These are phyloP conservation scores for Xestia ashworthii DNA, from an alignment of 2,888 invertebrate genomes.

Conservation along the genomic window DNA sequence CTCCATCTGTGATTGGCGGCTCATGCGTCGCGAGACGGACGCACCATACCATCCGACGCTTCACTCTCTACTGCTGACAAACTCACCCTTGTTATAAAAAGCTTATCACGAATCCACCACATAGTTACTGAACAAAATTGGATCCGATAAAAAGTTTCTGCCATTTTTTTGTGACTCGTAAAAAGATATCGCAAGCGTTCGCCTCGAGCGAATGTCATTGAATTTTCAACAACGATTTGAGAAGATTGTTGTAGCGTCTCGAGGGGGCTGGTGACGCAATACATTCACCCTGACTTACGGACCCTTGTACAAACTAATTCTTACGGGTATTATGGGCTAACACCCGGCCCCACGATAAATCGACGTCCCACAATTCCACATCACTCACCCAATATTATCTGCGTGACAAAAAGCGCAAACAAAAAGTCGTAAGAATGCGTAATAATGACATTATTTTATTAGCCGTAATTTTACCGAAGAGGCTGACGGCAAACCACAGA, in stretches of 20 bases:
- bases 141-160: constrained; percentile 82
- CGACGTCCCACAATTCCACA: constrained; percentile 11
- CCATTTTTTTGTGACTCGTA: constrained; percentile 81
- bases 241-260: constrained; percentile 75
- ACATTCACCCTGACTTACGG: constrained; percentile 68
- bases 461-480: constrained; percentile 37
- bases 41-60: constrained; percentile 35
- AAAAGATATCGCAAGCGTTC: constrained; percentile 78
- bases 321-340: constrained; percentile 65
- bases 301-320: constrained; percentile 73
- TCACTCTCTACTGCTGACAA: constrained; percentile 37
- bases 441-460: constrained; percentile 54
- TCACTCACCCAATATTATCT: constrained; percentile 36
- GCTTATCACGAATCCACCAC: constrained; percentile 82
- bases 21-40: constrained; percentile 46
- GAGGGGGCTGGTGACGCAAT: constrained; percentile 69
- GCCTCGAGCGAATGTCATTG: constrained; percentile 80
- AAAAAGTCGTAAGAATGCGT: constrained; percentile 40
- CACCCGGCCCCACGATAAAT: constrained; percentile 28
- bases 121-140: constrained; percentile 84
- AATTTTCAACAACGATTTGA: constrained; percentile 81
- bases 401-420: constrained; percentile 34
- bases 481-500: constrained; percentile 22
- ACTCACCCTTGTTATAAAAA: constrained; percentile 81
- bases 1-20: constrained; percentile 65